Conservation (phyloP, 92 coral and sea anemone genomes). For the Montipora capitata region DNA sequence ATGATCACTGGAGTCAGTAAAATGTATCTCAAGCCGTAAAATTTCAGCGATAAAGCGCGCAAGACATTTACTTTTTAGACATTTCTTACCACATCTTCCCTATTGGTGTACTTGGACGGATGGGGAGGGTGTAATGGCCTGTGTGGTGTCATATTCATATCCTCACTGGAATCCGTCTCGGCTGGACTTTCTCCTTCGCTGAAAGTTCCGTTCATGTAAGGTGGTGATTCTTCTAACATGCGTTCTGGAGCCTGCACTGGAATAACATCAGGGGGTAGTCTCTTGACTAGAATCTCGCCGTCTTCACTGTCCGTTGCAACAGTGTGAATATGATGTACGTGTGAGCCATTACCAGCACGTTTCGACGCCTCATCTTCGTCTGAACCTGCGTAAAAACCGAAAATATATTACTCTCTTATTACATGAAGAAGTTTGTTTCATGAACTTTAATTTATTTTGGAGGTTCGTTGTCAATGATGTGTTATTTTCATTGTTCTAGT, state of each 20-base stretch:
- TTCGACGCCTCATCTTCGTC: conserved; percentile 40
- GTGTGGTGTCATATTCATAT: conserved; percentile 92
- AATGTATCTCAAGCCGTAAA: not conserved
- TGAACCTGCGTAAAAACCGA: conserved; percentile 17
- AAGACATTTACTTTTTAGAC: too few species aligned
- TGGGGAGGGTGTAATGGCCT: conserved; percentile 77
- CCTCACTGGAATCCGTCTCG: conserved; percentile 96
- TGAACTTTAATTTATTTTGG: too few species aligned
- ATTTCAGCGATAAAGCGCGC: not conserved
- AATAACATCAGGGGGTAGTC: conserved; percentile 45
- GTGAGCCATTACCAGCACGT: not conserved
- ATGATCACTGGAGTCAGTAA: too few species aligned
- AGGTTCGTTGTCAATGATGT: too few species aligned
- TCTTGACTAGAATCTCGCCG: conserved; percentile 28
- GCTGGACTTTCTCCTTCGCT: conserved; percentile 75
- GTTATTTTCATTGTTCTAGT: too few species aligned
- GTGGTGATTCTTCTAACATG: conserved; percentile 32
- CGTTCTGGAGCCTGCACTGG: conserved; percentile 34
- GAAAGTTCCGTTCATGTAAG: conserved; percentile 83
- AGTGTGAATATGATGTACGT: not conserved
- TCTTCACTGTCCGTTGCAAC: conserved; percentile 34
- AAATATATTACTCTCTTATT: too few species aligned
- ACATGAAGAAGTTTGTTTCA: too few species aligned
- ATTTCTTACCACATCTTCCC: conserved; percentile 73
- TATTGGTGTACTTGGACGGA: conserved; percentile 83